These are phyloP conservation scores for Spondyliosoma cantharus DNA, from an alignment of 2,797 vertebrate species.

Conservation along the genomic window DNA sequence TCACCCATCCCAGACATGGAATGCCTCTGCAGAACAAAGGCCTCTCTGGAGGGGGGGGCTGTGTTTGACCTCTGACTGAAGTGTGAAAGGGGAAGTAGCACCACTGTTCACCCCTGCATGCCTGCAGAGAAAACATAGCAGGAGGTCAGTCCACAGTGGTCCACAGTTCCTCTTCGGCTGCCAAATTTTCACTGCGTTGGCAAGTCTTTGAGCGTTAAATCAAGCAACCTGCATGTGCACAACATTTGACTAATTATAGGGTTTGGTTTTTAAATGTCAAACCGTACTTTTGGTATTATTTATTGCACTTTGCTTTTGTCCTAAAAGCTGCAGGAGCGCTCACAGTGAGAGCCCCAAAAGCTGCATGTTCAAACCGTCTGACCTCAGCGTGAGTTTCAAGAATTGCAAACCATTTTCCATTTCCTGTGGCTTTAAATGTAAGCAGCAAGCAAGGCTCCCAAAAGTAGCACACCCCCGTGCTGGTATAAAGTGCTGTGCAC, in stretches of 20 bases:
- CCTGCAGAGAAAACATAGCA: slow-evolving; percentile 74
- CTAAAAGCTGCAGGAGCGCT: slow-evolving; percentile 36
- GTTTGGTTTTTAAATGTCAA: slow-evolving; percentile 4
- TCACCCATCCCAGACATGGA: slow-evolving; percentile 62
- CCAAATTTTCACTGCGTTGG: slow-evolving; percentile 23
- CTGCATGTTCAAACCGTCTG: slow-evolving; percentile 53
- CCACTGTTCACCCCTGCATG: slow-evolving; percentile 68
- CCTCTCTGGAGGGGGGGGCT: slow-evolving; percentile 29
- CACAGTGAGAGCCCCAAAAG: slow-evolving; percentile 14
- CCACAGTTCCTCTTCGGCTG: slow-evolving; percentile 41
- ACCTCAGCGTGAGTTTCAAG: slow-evolving; percentile 66
- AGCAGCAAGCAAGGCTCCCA: slow-evolving; percentile 57
- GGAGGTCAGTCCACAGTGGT: slow-evolving; percentile 56
- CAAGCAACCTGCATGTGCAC: not conserved
- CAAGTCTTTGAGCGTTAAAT: slow-evolving; percentile 9
- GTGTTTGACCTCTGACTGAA: slow-evolving; percentile 74
- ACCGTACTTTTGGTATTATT: not conserved
- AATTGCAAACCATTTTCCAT: slow-evolving; percentile 79
- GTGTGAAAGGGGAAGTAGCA: slow-evolving; percentile 77
- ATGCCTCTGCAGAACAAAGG: slow-evolving; percentile 73
- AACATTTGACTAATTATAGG: slow-evolving; percentile 7
- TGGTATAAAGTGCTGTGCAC: slow-evolving; percentile 3
- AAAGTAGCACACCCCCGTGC: slow-evolving; percentile 65
- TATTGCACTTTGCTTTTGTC: not conserved
- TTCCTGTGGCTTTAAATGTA: slow-evolving; percentile 82